Base-by-base conservation (phyloP, 2,888 invertebrate species). In the Clepsis dumicolana region DNA sequence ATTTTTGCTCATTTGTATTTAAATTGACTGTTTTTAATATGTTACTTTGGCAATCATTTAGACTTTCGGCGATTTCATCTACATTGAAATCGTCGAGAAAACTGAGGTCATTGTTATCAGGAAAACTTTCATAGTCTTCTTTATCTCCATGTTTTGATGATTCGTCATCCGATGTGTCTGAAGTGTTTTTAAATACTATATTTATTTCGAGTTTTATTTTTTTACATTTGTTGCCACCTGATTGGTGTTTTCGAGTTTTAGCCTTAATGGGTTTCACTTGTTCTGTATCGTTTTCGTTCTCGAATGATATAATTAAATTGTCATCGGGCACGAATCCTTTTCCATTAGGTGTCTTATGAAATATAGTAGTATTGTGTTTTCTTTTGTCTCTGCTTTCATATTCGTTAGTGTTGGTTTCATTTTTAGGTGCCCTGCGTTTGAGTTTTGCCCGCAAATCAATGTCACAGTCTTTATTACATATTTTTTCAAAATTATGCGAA, bases 1-100 rank as follows among this genome's bases (percentile, higher is more conserved):
- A 24, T 0, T 12, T 14, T 35, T 16, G 14, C 5, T 35, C 5
- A 14, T 21, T 14, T 21, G 12, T 8, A 21, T 57, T 63, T 41
- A 18, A 24, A 16, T 50, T n/a, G 24, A 41, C 32, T 10, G 7
- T 18, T 44, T 41, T 64, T 61, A 41, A 32, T 24, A 29, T n/a
- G 27, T 60, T 68, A 18, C 75, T 71, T 64, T 75, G 72, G 54
- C 73, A 75, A 18, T 72, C 71, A 63, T 80, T 80, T 70, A 90
- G 77, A 71, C 80, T 84, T 54, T 87, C 78, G 1, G 86, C 85
- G 24, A 91, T 88, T 78, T 87, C 89, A 72, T 91, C 91, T 27
- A 88, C 76, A 74, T 91, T 79, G 4, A 91, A 78, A 71, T 90
- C 90, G 66, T 91, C 90, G 12, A 90, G 79, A 72, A 90, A 90